phyloP scores from a whole-genome alignment of 23 tunicate genomes.

The Pegea sp. region DNA sequence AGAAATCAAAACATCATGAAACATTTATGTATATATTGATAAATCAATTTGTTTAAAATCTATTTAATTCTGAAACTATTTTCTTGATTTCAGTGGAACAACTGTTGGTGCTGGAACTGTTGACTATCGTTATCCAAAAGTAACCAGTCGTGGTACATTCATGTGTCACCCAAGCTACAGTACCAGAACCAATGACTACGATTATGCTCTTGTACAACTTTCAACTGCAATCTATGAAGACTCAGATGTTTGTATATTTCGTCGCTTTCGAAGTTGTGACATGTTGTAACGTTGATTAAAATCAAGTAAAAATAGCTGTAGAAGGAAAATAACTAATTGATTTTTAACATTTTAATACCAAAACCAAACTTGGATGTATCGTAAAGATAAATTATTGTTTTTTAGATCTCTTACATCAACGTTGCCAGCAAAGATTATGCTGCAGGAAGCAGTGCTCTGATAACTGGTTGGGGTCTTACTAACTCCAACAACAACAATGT shows the following conservation, averaged over 20 bases:
- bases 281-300: too few relatives aligned
- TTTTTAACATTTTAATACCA: too few relatives aligned
- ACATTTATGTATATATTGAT: too few relatives aligned
- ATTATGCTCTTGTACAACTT: background rate
- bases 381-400: too few relatives aligned
- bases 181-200: background rate
- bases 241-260: too few relatives aligned
- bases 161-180: background rate
- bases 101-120: slow-evolving; percentile 1
- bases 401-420: background rate
- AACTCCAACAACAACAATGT: slow-evolving; percentile 1
- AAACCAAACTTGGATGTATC: too few relatives aligned
- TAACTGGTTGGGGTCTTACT: slow-evolving; percentile 8
- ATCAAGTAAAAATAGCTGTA: too few relatives aligned
- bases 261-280: too few relatives aligned
- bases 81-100: background rate
- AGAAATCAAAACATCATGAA: too few relatives aligned
- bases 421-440: slow-evolving; percentile 3
- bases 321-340: too few relatives aligned
- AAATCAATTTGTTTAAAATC: too few relatives aligned
- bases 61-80: background rate
- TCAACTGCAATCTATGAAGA: too few relatives aligned
- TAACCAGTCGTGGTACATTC: background rate
- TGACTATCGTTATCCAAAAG: background rate
- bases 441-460: slow-evolving; percentile 3